Conservation (phyloP, 2,888 invertebrate species). For the Drosophila greeni region DNA sequence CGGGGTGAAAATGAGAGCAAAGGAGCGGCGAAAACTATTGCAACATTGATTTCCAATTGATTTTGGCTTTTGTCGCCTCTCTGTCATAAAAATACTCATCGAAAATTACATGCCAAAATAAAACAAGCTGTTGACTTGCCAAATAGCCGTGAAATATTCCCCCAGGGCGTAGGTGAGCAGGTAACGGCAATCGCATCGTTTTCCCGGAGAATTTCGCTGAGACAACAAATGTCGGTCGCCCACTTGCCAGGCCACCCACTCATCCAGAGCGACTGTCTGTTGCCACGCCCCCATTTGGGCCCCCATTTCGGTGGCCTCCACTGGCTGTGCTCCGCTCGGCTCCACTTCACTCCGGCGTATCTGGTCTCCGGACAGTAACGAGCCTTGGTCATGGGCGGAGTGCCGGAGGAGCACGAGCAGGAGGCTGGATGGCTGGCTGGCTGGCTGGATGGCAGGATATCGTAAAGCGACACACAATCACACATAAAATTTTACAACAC, state of each 20-base stretch:
- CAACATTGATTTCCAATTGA: constrained; percentile 71
- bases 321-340: constrained; percentile 2
- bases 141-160: constrained; percentile 75
- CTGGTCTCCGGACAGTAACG: constrained; percentile 63
- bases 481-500: constrained; percentile 73
- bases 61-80: constrained; percentile 57
- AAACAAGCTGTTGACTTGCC: constrained; percentile 75
- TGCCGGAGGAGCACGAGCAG: constrained; percentile 10
- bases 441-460: constrained; percentile 58
- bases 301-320: constrained; percentile 19
- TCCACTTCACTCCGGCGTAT: constrained; percentile 39
- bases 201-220: constrained; percentile 60
- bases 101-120: constrained; percentile 67
- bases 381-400: constrained; percentile 45
- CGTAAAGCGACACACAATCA: constrained; percentile 74
- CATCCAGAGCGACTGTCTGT: constrained; percentile 8
- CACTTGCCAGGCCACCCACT: constrained; percentile 4
- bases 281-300: constrained; percentile 12
- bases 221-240: constrained; percentile 62
- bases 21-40: constrained; percentile 30
- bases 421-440: constrained; percentile 2
- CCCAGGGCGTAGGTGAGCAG: constrained; percentile 70
- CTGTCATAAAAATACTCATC: constrained; percentile 70
- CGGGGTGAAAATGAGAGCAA: constrained; percentile 5
- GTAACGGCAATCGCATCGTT: constrained; percentile 72